Evolutionary conservation across 1,140 invertebrate species (phyloP), one percentile per base, ranked within the genome.

Genomic region (Cotesia vestalis): DNA sequence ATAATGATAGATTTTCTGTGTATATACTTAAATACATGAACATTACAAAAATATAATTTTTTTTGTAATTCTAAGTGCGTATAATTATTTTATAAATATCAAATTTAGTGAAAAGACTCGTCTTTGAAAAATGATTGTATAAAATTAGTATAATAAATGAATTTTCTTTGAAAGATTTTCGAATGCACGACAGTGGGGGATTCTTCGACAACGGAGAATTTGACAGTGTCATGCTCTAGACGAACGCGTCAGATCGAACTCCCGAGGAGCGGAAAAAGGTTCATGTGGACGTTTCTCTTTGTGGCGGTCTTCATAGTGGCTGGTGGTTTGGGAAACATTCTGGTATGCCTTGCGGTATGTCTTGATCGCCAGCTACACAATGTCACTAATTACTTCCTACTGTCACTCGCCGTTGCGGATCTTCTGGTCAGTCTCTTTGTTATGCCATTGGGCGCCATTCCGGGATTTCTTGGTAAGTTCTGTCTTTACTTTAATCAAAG

Each of bases 321-420:
- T 6, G 96, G 96, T 17, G 92, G 95, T 11, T 83, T 97, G 62
- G 96, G 96, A 38, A 98, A 98, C 85, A 92, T 96, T 71, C 88
- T 98, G 34, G 96, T 98, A 46, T 96, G 96, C 84, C 87, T 97
- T 75, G 96, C 96, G 0, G 92, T 98, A 35, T 92, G 92, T 71
- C 85, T 95, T 63, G 95, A 97, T 86, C 90, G 92, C 66, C 89
- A 91, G 77, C 89, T 98, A 75, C 94, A 98, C 81, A 97, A 96
- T 78, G 94, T 97, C 27, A 98, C 96, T 59, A 98, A 98, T 87
- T 96, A 97, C 84, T 97, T 98, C 84, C 91, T 98, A 66, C 88
- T 98, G 66, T 98, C 96, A 46, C 85, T 98, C 81, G 96, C 97
- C 9, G 92, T 98, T 57, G 96, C 96, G 38, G 97, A 98, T 88